A percentile compares a stretch with the other conserved stretches of the same genome.
Conservation (phyloP, 1,140 invertebrate genomes). For the Orussus abietinus region DNA sequence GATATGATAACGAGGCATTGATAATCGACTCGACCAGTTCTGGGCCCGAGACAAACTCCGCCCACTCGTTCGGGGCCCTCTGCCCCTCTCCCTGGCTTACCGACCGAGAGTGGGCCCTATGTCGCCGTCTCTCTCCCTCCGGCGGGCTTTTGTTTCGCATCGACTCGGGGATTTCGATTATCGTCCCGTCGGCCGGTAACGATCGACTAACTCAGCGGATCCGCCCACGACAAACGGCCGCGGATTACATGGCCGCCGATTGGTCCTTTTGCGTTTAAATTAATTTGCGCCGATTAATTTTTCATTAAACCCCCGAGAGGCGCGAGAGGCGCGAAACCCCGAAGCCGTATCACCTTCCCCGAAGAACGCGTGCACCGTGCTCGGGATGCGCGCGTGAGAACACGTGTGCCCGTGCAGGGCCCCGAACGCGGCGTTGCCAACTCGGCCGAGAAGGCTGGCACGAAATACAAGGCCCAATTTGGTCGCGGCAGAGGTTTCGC, state of each 20-base stretch:
- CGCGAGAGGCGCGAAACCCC: slow-evolving; percentile 26
- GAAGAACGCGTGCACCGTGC: too few species aligned
- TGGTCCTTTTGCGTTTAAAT: slow-evolving; percentile 47
- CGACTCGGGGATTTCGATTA: slow-evolving; percentile 47
- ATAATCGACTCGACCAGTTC: slow-evolving; percentile 27
- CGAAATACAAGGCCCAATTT: too few species aligned
- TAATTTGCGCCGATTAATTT: slow-evolving; percentile 52
- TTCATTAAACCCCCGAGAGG: slow-evolving; percentile 43
- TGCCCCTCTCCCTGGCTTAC: slow-evolving; percentile 6
- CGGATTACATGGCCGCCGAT: too few species aligned
- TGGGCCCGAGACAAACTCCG: slow-evolving; percentile 3
- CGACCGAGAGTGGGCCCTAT: neutral
- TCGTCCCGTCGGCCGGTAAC: slow-evolving; percentile 37
- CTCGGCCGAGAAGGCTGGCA: too few species aligned
- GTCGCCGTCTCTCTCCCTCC: slow-evolving; percentile 3
- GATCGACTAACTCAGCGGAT: slow-evolving; percentile 47
- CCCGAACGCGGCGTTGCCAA: too few species aligned
- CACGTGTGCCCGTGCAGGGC: too few species aligned
- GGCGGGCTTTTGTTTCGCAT: slow-evolving; percentile 40
- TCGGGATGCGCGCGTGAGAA: too few species aligned
- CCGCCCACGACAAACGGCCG: slow-evolving; percentile 42
- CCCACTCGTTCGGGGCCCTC: slow-evolving; percentile 1
- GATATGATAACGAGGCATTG: slow-evolving; percentile 43
- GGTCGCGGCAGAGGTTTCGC: too few species aligned
- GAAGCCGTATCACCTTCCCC: too few species aligned